Base-by-base conservation (phyloP, 2,888 invertebrate genomes). In the Sicus ferrugineus region DNA sequence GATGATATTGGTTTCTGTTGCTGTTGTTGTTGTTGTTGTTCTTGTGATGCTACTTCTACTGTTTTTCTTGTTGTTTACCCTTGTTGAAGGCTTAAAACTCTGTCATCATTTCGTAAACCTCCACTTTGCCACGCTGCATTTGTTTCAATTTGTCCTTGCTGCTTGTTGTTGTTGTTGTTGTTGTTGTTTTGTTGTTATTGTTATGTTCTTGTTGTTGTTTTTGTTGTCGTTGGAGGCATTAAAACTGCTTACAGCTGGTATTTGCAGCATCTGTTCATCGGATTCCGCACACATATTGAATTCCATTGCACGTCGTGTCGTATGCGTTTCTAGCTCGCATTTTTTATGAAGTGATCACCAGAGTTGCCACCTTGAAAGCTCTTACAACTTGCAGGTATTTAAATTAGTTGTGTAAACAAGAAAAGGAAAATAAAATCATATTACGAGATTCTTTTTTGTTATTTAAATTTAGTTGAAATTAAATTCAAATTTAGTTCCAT, bases 71-170 rank as follows among this genome's bases (percentile, higher is more conserved):
- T 9, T 16, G 9, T 58, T 58, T 16, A 46, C 42, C 67, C 19
- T 67, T 67, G 48, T 59, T 58, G 59, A 67, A 58, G 67, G 67
- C 46, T 67, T 67, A 67, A 67, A 56, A 59, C 59, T n/a, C n/a
- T 48, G 67, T 67, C 67, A 67, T 59, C 67, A 59, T 67, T 59
- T 66, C 58, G 28, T 66, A 66, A 66, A 58, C 66, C 34, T 31
- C 14, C 67, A 48, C 31, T 46, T 58, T 48, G 59, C 23, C 50
- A 62, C 28, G 46, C 28, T 19, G 21, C 46, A 62, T 14, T 38
- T 52, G n/a, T n/a, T n/a, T n/a, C n/a, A n/a, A n/a, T 30, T 64
- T 54, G 38, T 26, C 34, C n/a, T n/a, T n/a, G n/a, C n/a, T n/a
- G n/a, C n/a, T n/a, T n/a, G n/a, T n/a, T n/a, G n/a, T 52, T 52